Evolutionary conservation across 2,113 vertebrate species (phyloP), one percentile per base, ranked within the genome.

Genomic region (Setophaga petechia): DNA sequence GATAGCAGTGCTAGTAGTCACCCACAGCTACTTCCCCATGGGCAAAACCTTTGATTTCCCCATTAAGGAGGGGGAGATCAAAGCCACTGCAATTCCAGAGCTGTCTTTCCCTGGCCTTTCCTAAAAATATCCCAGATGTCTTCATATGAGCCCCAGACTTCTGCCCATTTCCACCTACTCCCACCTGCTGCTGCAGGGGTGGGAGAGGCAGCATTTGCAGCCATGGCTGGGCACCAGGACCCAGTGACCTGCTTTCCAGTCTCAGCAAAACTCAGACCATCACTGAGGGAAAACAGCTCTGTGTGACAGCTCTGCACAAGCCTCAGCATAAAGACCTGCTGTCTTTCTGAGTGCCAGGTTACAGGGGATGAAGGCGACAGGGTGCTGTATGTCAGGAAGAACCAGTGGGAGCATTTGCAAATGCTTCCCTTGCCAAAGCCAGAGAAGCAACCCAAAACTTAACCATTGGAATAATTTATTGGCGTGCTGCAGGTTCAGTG

Each of bases 401-500:
- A 69, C 15, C 54, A n/a, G 23, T 11, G 28, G 27, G 15, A 80
- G 14, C 41, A 35, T 77, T 73, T 80, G 30, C 27, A 85, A 80
- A 62, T 4, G 2, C 15, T 84, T 77, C 7, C 8, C 12, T 15
- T 77, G 79, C 8, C n/a, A 79, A 72, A 87, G 30, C 4, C 35
- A 30, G 41, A 2, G 1, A n/a, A 87, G 12, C 28, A 89, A 79
- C 5, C 35, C 41, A 65, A 84, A 39, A 21, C 15, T 84, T 82
- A 61, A 44, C 43, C 37, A 14, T 9, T 55, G 25, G 43, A 71
- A 85, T 44, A 1, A 33, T 74, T 84, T 51, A 16, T 28, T 71
- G 46, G 2, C 0, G 0, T 54, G 23, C 62, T 72, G 39, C 30
- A 68, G 6, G 15, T 41, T 90, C 0, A 0, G 41, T 79, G 25